These are phyloP conservation scores for Lota lota DNA, from an alignment of 2,113 vertebrate species.

Conservation along the genomic window DNA sequence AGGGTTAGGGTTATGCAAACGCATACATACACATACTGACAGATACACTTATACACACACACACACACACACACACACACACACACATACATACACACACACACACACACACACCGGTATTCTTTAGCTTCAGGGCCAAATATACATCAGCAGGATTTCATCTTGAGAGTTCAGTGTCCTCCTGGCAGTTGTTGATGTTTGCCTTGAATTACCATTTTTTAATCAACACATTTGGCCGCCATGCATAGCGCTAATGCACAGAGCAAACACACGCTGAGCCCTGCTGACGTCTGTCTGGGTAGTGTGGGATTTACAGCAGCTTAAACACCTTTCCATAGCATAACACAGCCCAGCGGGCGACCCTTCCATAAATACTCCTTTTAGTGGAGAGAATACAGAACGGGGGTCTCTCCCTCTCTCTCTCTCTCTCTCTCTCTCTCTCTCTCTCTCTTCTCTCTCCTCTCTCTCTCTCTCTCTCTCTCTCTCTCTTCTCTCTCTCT, in stretches of 20 bases:
- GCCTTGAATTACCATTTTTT: conserved; percentile 60
- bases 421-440: too few relatives aligned
- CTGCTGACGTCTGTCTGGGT: conserved; percentile 60
- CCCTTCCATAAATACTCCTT: conserved; percentile 49
- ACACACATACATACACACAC: not conserved
- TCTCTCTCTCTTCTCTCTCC: too few relatives aligned
- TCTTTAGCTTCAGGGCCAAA: conserved; percentile 26
- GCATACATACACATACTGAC: too few relatives aligned
- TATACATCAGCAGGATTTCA: conserved; percentile 54
- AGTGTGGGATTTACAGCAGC: conserved; percentile 54
- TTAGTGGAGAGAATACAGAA: conserved; percentile 16
- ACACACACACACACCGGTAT: conserved; percentile 12
- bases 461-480: too few relatives aligned
- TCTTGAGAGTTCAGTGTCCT: conserved; percentile 52
- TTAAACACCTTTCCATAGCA: conserved; percentile 58
- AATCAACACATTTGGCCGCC: conserved; percentile 61
- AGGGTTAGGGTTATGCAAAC: too few relatives aligned
- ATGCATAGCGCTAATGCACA: conserved; percentile 55
- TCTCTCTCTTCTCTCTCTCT: too few relatives aligned
- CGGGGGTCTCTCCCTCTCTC: too few relatives aligned
- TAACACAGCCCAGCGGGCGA: conserved; percentile 46
- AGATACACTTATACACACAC: not conserved
- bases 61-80: not conserved
- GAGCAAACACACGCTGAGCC: conserved; percentile 52
- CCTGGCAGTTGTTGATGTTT: conserved; percentile 52